Percentiles rank a stretch among this genome's conserved stretches.
Conservation (phyloP, 2,797 vertebrate genomes). For the Moxostoma hubbsi region DNA sequence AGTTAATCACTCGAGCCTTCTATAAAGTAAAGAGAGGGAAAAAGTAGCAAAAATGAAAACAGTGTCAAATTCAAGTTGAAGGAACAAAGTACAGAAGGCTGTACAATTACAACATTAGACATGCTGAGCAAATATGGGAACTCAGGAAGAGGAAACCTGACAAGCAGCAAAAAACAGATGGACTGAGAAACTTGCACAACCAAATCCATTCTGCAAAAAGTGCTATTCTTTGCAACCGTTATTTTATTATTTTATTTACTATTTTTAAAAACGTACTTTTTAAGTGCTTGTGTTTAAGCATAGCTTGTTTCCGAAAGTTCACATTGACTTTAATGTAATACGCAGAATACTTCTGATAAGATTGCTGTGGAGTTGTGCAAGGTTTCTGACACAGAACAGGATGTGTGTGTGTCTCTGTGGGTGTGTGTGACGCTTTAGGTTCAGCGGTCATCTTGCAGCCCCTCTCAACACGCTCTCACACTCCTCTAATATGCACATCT, state of each 20-base stretch:
- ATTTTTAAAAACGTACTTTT: background rate
- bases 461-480: constrained; percentile 64
- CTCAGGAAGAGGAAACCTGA: constrained; percentile 65
- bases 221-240: background rate
- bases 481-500: constrained; percentile 61
- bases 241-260: background rate
- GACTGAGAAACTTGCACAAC: constrained; percentile 55
- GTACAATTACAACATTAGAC: constrained; percentile 70
- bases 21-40: constrained; percentile 65
- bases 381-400: background rate
- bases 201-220: background rate
- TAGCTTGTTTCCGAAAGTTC: constrained; percentile 39
- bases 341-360: constrained; percentile 27
- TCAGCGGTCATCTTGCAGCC: constrained; percentile 72
- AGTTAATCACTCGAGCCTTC: constrained; percentile 73
- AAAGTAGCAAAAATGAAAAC: constrained; percentile 56
- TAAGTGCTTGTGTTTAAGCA: background rate
- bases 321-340: constrained; percentile 21
- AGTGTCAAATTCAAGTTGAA: constrained; percentile 58
- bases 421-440: constrained; percentile 63
- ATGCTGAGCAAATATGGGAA: constrained; percentile 70
- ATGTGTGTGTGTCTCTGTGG: constrained; percentile 51
- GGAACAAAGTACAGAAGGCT: constrained; percentile 72
- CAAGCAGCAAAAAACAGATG: constrained; percentile 68
- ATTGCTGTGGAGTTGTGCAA: constrained; percentile 2